A percentile compares a stretch with the other conserved stretches of the same genome.
phyloP scores from a whole-genome alignment of 2,113 vertebrate genomes.

The Cisticola juncidis region DNA sequence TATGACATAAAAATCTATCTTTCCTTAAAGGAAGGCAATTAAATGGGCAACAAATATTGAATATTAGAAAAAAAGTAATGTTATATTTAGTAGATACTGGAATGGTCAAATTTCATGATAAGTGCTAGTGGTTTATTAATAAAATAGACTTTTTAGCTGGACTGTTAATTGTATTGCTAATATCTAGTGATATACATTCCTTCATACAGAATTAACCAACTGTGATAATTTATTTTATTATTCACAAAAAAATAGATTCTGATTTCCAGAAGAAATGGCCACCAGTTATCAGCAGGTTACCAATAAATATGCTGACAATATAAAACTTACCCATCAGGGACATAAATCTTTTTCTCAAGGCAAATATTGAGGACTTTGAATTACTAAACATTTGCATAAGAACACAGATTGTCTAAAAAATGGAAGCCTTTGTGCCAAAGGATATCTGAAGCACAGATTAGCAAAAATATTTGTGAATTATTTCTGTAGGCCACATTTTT shows the following conservation, averaged over 20 bases:
- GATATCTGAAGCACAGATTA: neutral
- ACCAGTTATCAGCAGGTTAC: neutral
- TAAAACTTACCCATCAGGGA: neutral
- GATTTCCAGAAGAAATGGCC: neutral
- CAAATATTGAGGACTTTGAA: neutral
- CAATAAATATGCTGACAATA: neutral
- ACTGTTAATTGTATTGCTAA: neutral
- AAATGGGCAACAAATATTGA: neutral
- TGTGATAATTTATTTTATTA: neutral
- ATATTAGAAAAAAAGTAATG: neutral
- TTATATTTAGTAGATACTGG: neutral
- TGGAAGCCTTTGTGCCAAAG: neutral
- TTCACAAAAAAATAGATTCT: neutral
- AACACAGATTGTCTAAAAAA: neutral
- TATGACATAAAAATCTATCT: neutral
- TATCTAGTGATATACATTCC: neutral
- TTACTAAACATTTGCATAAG: neutral
- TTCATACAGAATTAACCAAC: neutral
- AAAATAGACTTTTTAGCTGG: neutral
- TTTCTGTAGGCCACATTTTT: neutral
- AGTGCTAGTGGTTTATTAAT: neutral
- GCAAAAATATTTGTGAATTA: neutral
- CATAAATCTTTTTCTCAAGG: neutral
- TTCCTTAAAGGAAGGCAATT: neutral
- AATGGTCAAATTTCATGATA: neutral